Evolutionary conservation across 2,113 vertebrate genomes (phyloP).

Genomic region (Phylloscopus trochilus): DNA sequence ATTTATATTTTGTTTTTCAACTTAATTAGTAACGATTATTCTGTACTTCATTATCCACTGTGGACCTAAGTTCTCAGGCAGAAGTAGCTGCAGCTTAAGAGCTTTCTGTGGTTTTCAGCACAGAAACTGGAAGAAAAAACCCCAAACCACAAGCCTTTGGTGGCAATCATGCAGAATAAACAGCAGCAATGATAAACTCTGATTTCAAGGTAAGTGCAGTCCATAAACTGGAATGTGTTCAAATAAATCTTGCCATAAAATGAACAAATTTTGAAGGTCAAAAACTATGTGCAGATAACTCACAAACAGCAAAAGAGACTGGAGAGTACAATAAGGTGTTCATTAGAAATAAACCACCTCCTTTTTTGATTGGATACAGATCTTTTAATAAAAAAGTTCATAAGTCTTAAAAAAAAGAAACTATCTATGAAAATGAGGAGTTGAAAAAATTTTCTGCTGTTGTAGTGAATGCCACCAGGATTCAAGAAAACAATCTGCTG

Average conservation of each 20-base stretch:
- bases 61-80: background rate
- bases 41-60: background rate
- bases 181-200: slow-evolving; percentile 2
- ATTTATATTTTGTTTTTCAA: background rate
- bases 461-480: background rate
- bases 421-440: background rate
- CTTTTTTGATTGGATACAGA: background rate
- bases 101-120: slow-evolving; percentile 23
- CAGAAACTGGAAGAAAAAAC: background rate
- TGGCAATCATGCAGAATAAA: slow-evolving; percentile 9
- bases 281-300: background rate
- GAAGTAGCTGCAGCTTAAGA: background rate
- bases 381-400: background rate
- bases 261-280: slow-evolving; percentile 14
- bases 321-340: background rate
- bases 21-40: background rate
- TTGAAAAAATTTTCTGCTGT: background rate
- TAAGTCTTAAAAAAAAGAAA: background rate
- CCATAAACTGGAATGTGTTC: background rate
- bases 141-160: background rate
- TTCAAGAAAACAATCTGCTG: background rate
- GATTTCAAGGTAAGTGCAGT: background rate
- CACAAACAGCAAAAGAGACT: background rate
- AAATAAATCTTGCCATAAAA: background rate
- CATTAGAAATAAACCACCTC: background rate